phyloP scores from a whole-genome alignment of 1,140 invertebrate genomes.

The Belonocnema kinseyi region DNA sequence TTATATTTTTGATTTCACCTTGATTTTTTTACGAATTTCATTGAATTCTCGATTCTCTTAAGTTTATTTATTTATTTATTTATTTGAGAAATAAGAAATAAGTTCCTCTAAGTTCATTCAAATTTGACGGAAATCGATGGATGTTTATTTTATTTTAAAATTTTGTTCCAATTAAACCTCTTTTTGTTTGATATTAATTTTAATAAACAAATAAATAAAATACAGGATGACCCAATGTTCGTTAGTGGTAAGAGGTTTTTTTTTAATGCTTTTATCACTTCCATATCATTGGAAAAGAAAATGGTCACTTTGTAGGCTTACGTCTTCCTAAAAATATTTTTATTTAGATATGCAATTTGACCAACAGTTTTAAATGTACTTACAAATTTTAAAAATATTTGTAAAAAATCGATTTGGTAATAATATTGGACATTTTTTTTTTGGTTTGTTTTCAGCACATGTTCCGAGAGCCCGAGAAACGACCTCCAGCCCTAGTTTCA shows the following conservation, averaged over 20 bases:
- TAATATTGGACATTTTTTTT: background rate
- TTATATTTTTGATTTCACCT: no score
- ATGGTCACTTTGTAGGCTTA: constrained; percentile 43
- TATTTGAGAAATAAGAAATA: no score
- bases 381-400: constrained; percentile 28
- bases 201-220: no score
- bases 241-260: constrained; percentile 63
- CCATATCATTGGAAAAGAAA: constrained; percentile 69
- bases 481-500: constrained; percentile 91
- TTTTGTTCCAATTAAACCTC: no score
- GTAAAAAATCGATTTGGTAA: background rate
- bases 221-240: constrained; percentile 62
- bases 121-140: no score
- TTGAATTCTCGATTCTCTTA: no score
- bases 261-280: constrained; percentile 62
- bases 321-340: constrained; percentile 33
- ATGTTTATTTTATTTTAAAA: no score
- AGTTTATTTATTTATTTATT: no score
- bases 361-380: constrained; percentile 32
- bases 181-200: no score
- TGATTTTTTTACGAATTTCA: no score
- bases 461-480: constrained; percentile 94
- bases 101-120: no score
- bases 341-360: constrained; percentile 37
- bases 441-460: constrained; percentile 81